phyloP scores from a whole-genome alignment of 2,113 vertebrate species.

The Cheirogaleus medius region DNA sequence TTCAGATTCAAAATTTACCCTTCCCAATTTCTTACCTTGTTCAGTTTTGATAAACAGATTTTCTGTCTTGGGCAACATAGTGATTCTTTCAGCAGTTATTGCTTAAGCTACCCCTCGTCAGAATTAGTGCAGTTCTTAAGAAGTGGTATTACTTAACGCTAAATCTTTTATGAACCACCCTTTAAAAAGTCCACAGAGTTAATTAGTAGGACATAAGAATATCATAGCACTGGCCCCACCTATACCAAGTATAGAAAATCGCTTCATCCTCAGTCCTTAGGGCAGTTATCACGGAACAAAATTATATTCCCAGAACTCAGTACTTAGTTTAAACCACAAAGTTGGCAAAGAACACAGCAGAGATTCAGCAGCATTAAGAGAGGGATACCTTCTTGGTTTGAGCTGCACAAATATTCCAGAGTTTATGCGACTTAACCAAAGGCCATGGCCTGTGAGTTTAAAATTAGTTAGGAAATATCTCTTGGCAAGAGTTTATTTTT shows the following conservation, averaged over 20 bases:
- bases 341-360: not conserved
- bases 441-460: not conserved
- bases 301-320: not conserved
- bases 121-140: not conserved
- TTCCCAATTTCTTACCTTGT: not conserved
- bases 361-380: not conserved
- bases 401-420: not conserved
- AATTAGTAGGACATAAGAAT: not conserved
- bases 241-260: conserved; percentile 49
- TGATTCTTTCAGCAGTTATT: not conserved
- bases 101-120: not conserved
- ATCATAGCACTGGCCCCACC: not conserved
- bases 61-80: not conserved
- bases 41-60: not conserved
- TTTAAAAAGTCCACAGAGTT: not conserved
- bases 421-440: not conserved
- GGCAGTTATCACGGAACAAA: conserved; percentile 25
- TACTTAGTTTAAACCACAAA: conserved; percentile 27
- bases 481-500: not conserved
- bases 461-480: conserved; percentile 29
- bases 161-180: not conserved
- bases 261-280: not conserved
- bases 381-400: not conserved
- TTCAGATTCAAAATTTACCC: not conserved
- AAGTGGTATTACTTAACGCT: not conserved